Evolutionary conservation across 1,140 invertebrate genomes (phyloP), one percentile per base, ranked within the genome.

Genomic region (Neotoxoptera formosana): DNA sequence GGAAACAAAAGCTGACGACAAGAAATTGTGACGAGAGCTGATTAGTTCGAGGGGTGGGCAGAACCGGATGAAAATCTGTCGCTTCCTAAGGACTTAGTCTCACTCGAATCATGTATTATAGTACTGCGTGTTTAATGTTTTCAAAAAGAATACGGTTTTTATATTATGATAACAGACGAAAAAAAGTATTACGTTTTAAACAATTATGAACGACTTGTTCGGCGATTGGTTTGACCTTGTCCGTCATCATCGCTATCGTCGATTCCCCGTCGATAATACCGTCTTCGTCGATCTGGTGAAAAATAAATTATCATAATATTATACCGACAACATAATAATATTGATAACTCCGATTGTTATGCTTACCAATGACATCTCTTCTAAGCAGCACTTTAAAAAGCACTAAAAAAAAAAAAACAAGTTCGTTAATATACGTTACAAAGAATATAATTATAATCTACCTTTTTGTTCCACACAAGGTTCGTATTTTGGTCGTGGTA

Each of bases 331-430:
- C 4, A 76, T 76, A n/a, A n/a, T n/a, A n/a, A n/a, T n/a, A 76
- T n/a, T 76, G 1, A 47, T 20, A 17, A 30, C 25, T 17, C 14
- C 30, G 23, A 30, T 17, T 48, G 51, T 6, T 51, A 11, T 34
- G 6, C n/a, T 36, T 89, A 89, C 87, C 87, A 89, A 1, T 36
- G 48, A 34, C 8, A 89, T 1, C 34, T 89, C 87, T 1, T 89
- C 87, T 2, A 53, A 53, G 21, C 20, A 23, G 23, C 87, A 89
- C 9, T 3, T 89, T 25, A 53, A 11, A 53, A 89, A 53, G 8
- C 87, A 89, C 87, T 89, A 89, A 36, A 89, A 56, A 53, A 88
- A 48, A n/a, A 48, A n/a, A n/a, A n/a, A 87, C 3, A 36, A 23
- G 2, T 41, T 23, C 9, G 3, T 83, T 83, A 83, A 45, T 41